A percentile compares a stretch with the other conserved stretches of the same genome.
Evolutionary conservation across 2,888 invertebrate genomes (phyloP).

Genomic region (Lutraria lutraria): DNA sequence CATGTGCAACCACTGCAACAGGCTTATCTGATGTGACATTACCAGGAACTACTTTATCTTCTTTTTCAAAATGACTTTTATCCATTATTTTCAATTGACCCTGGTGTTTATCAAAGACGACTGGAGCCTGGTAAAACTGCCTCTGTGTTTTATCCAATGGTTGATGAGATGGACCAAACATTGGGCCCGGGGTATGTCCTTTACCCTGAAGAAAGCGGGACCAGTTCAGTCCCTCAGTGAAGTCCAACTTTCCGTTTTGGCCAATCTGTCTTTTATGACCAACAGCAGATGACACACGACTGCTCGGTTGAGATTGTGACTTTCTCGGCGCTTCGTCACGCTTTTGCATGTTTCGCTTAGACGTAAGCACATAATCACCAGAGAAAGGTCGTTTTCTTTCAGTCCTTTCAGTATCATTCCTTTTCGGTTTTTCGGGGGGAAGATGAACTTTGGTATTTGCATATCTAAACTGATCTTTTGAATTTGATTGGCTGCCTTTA

Average conservation of each 20-base stretch:
- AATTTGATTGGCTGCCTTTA: conserved; percentile 53
- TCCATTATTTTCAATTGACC: conserved; percentile 57
- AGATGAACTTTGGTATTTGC: conserved; percentile 55
- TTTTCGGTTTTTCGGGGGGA: conserved; percentile 45
- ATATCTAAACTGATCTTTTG: conserved; percentile 52
- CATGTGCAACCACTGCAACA: conserved; percentile 43
- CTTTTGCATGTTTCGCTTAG: conserved; percentile 37
- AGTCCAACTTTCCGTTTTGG: conserved; percentile 57
- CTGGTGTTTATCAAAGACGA: conserved; percentile 31
- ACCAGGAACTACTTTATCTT: neutral
- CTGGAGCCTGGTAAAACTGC: conserved; percentile 23
- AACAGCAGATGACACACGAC: conserved; percentile 54
- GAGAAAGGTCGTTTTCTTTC: conserved; percentile 57
- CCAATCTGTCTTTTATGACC: conserved; percentile 66
- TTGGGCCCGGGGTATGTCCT: conserved; percentile 52
- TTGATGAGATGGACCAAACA: conserved; percentile 41
- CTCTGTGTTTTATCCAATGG: conserved; percentile 13
- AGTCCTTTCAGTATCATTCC: conserved; percentile 44
- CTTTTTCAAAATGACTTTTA: conserved; percentile 44
- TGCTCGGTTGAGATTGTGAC: conserved; percentile 53
- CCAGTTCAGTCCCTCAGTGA: conserved; percentile 54
- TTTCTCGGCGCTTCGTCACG: conserved; percentile 50
- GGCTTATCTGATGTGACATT: neutral
- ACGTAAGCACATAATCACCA: conserved; percentile 61
- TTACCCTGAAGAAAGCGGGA: conserved; percentile 60